Evolutionary conservation across 1,140 invertebrate species (phyloP).

Genomic region (Notospermus geniculatus): DNA sequence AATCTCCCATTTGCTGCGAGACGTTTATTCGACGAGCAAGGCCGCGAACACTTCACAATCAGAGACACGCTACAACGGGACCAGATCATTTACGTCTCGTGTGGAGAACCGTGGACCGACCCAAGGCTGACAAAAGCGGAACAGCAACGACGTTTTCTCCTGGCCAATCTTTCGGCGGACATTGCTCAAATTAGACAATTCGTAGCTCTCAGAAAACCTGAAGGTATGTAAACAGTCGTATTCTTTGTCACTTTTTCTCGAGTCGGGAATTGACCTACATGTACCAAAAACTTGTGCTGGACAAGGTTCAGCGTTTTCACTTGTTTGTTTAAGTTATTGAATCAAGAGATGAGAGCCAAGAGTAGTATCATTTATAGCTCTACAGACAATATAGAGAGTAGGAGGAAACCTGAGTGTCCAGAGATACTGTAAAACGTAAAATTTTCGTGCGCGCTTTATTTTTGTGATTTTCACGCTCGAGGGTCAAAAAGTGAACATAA

Average conservation of each 20-base stretch:
- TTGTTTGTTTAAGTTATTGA: no score
- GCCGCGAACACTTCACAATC: slow-evolving; percentile 50
- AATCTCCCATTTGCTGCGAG: slow-evolving; percentile 53
- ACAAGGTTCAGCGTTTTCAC: no score
- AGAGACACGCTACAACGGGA: slow-evolving; percentile 38
- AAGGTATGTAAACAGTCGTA: slow-evolving; percentile 33
- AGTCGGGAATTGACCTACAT: neutral
- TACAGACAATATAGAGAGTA: no score
- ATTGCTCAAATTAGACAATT: slow-evolving; percentile 49
- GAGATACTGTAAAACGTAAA: no score
- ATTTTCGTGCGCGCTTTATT: no score
- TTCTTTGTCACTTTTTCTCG: neutral
- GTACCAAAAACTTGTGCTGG: no score
- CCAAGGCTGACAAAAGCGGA: slow-evolving; percentile 46
- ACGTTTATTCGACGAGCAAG: slow-evolving; percentile 50
- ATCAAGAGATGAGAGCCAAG: no score
- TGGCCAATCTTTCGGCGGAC: slow-evolving; percentile 50
- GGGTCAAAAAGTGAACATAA: no score
- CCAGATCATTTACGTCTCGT: slow-evolving; percentile 49
- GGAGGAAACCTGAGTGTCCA: no score
- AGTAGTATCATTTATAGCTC: no score
- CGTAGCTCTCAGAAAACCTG: slow-evolving; percentile 43
- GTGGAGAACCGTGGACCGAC: slow-evolving; percentile 53
- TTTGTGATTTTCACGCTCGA: no score
- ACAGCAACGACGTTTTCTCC: slow-evolving; percentile 43